Base-by-base conservation (phyloP, 2,888 invertebrate genomes). In the Heteromyza rotundicornis region DNA sequence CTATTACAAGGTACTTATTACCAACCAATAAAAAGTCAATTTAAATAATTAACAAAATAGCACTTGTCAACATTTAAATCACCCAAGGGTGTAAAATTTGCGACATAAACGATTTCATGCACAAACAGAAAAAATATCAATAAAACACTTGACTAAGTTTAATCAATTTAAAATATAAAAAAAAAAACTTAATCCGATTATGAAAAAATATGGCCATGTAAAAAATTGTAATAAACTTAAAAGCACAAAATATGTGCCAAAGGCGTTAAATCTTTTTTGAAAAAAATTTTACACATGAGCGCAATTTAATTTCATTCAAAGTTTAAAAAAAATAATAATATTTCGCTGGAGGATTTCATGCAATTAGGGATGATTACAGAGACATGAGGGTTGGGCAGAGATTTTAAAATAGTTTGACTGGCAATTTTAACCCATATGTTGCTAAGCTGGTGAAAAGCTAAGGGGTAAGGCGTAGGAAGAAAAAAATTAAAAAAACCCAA, bases 51-150 rank as follows among this genome's bases (percentile, higher is more conserved):
- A n/a, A n/a, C n/a, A 49, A 27, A 27, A 62, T 14, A 63, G 73
- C 77, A 75, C 73, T 77, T 75, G 75, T 70, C 73, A 72, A 75
- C 69, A 76, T 76, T 76, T 74, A 10, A 47, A 17, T 51, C 56
- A 50, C 57, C 69, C 36, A 64, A 67, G 74, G 60, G 51, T 16
- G 27, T 16, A 24, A 44, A 59, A 61, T 44, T 14, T 16, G 10
- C 27, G 12, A 2, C 32, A 16, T 47, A 47, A 47, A 47, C 20
- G 20, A 17, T 47, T 47, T 47, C 17, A 17, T 19, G 5, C 47
- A 19, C 17, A 17, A 20, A 40, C 40, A 40, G 14, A n/a, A 8
- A 40, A 14, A 3, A 14, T 32, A n/a, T n/a, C n/a, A n/a, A n/a
- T n/a, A n/a, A n/a, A n/a, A n/a, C n/a, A n/a, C n/a, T n/a, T n/a